Conservation (phyloP, 2,797 vertebrate species). For the Coranthus polyacanthus region DNA sequence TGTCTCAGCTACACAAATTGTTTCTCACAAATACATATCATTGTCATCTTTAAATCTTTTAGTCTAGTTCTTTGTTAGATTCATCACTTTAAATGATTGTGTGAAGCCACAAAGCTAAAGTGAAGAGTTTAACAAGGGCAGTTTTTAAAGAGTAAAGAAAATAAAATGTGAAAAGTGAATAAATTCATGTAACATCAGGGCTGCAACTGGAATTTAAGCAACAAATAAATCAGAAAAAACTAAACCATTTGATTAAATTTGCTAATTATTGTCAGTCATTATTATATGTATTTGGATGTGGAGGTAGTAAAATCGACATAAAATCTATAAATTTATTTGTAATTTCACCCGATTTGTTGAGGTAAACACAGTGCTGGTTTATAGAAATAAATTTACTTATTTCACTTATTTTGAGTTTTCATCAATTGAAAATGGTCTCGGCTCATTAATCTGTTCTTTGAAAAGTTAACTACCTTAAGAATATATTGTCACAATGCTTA, state of each 20-base stretch:
- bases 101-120: neutral
- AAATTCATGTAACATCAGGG: neutral
- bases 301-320: too few relatives aligned
- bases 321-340: neutral
- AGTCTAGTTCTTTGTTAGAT: constrained; percentile 27
- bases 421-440: neutral
- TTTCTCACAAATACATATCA: constrained; percentile 37
- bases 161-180: neutral
- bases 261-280: too few relatives aligned
- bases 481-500: constrained; percentile 15
- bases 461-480: constrained; percentile 5
- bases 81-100: constrained; percentile 17
- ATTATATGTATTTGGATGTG: too few relatives aligned
- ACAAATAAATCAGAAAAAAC: too few relatives aligned
- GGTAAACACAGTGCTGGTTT: too few relatives aligned
- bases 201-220: neutral
- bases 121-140: neutral
- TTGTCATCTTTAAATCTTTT: constrained; percentile 37
- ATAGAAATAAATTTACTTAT: neutral
- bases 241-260: neutral
- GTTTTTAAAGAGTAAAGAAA: too few relatives aligned
- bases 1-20: neutral
- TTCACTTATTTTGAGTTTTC: neutral
- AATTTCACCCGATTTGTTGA: neutral
- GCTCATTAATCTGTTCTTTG: neutral